Percentiles rank a stretch among this genome's conserved stretches.
Conservation (phyloP, 2,113 vertebrate species). For the rat (Rattus norvegicus) region DNA sequence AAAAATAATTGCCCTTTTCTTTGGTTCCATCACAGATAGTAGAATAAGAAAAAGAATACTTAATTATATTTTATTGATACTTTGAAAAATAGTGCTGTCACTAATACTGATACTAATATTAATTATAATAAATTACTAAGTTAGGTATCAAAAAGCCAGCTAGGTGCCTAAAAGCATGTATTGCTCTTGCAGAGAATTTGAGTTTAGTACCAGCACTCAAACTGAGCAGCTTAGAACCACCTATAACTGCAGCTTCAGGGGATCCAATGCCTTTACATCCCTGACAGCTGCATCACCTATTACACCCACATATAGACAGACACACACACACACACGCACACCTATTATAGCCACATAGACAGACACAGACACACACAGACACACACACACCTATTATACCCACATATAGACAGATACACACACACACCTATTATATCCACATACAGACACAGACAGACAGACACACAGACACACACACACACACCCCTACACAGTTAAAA, state of each 20-base stretch:
- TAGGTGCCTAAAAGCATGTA: not conserved
- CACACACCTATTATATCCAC: too few relatives aligned
- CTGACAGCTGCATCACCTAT: not conserved
- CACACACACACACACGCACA: too few relatives aligned
- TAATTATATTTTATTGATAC: slow-evolving; percentile 7
- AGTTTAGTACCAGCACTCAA: not conserved
- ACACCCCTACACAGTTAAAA: not conserved
- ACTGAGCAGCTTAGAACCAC: not conserved
- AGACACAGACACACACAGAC: too few relatives aligned
- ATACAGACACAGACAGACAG: too few relatives aligned
- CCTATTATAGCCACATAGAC: too few relatives aligned
- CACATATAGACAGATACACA: too few relatives aligned
- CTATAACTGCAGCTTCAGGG: not conserved
- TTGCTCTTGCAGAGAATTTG: not conserved
- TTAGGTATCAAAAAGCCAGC: not conserved
- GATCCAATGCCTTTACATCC: not conserved
- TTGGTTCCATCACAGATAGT: not conserved
- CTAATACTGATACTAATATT: not conserved
- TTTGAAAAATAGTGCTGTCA: slow-evolving; percentile 7
- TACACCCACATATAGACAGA: not conserved
- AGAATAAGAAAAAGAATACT: not conserved
- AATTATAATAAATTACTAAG: slow-evolving; percentile 8
- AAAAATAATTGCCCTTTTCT: slow-evolving; percentile 15
- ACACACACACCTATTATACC: too few relatives aligned
- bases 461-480: not conserved